Evolutionary conservation across 1,140 invertebrate genomes (phyloP), one percentile per base, ranked within the genome.

Genomic region (honey bee (Apis mellifera)): DNA sequence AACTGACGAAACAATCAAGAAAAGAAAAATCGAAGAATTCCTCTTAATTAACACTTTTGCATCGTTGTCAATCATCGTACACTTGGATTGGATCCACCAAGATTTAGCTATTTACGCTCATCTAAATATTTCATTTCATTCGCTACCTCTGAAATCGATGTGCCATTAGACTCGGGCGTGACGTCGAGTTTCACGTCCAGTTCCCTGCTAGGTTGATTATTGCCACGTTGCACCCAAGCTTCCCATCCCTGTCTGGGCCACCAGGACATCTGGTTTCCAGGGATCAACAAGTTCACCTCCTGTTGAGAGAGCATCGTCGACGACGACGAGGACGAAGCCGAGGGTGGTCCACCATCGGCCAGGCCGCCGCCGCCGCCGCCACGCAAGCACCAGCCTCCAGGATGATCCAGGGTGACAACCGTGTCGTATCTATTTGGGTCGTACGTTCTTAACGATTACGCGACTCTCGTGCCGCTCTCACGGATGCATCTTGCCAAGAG

Each of bases 81-180:
- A 70, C 17, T 60, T 8, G 32, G 7, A 13, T 8, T n/a, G n/a
- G 21, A 59, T 23, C n/a, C 32, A 69, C 57, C 50, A 55, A 32
- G 19, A 75, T 19, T 50, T 1, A 21, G 57, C 64, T 42, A 15
- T 64, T 48, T 17, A 52, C 9, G 26, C 52, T 23, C 32, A 42
- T 72, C 55, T n/a, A 81, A 71, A 42, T 12, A 32, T 68, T 50
- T 84, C 23, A 66, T 57, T 83, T 70, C 70, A n/a, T 84, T 72
- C 54, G 84, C 89, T 92, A 93, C 92, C 93, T 93, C 92, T 57
- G 86, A 89, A 32, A 84, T 83, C 69, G 91, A 90, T 26, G 82
- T 81, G 54, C 65, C 77, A 64, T 91, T 91, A 42, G 91, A 92
- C 69, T 93, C 92, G n/a, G 92, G 91, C 9, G 90, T 93, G 55